Base-by-base conservation (phyloP, 2,797 vertebrate genomes). In the Sylvilagus floridanus region DNA sequence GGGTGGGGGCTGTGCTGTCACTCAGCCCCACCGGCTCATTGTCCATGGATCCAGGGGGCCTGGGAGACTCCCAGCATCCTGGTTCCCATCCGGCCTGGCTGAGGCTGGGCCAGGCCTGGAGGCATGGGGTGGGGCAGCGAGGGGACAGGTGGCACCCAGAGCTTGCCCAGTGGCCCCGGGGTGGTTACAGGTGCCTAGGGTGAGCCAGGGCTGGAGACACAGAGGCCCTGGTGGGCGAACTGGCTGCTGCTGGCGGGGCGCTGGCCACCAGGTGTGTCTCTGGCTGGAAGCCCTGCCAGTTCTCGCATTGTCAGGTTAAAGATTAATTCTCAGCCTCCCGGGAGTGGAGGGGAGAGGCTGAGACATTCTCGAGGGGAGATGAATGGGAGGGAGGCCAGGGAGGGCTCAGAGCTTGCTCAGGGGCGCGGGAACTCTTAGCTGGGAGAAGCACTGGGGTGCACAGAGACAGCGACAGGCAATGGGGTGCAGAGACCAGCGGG, bases 191-290 rank as follows among this genome's bases (percentile, higher is more conserved):
- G 42, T 28, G 26, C 28, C 37, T 16, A 21, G 63, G 9, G 35
- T 12, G 4, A 4, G 50, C 5, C 28, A 6, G 22, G 10, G 66
- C 22, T 4, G 5, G 54, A 4, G 17, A 83, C 17, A 37, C 2
- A 5, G 28, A 63, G 14, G 50, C 30, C 22, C 65, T 21, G 17
- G 28, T 76, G 47, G 24, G 85, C 13, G 22, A 1, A 13, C n/a
- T 22, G 10, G 50, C 47, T 8, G 35, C 60, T 66, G 32, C 13
- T 13, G 17, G 1, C 19, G 32, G 28, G 4, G 1, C 22, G 84
- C 69, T 24, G 14, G 1, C 2, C 0, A 8, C 0, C 57, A 13
- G 42, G 14, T 0, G 7, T 28, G 9, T n/a, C 32, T 78, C 71
- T 42, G 32, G n/a, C 2, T 1, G 28, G n/a, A 47, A 42, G 7